Base-by-base conservation (phyloP, 1,140 invertebrate genomes). In the Sinella curviseta region DNA sequence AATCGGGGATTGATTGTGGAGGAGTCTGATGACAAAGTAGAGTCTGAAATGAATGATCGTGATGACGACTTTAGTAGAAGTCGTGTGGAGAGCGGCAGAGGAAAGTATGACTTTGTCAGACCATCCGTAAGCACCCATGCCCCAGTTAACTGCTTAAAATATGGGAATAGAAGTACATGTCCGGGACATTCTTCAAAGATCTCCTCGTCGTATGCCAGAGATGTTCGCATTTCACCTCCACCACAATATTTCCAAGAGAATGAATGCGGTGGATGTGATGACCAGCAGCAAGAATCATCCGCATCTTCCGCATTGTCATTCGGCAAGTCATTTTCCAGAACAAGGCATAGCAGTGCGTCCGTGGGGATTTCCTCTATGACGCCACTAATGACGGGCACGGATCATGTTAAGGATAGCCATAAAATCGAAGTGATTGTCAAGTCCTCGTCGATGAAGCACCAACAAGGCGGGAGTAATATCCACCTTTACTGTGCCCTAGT, bases 401-500 rank as follows among this genome's bases (percentile, higher is more conserved):
- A 8, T 16, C 16, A 31, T 12, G 12, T 33, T 8, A 70, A 70
- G n/a, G 65, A 70, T 31, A 12, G 24, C 26, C 30, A 70, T 70
- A 70, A 70, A 70, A 33, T 70, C 31, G 26, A 4, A 24, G 65
- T 70, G 2, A 33, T 33, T 3, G 12, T 33, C 14, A 70, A 30
- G 8, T 14, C 65, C 12, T 8, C 26, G 1, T 8, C n/a, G 31
- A 31, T 70, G n/a, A 70, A 70, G 26, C 31, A 12, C 8, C 4
- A n/a, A n/a, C 14, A 60, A 60, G 55, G 28, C 3, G 26, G 65
- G 31, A 70, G 30, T 33, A 70, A n/a, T 30, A 70, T 70, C 31
- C 26, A 70, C 31, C n/a, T 70, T 3, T 70, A 24, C 30, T 70
- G 65, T 33, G 65, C 65, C 12, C 65, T 70, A 30, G 65, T 70